Evolutionary conservation across 2,888 invertebrate species (phyloP).

Genomic region (Nomada fucata): DNA sequence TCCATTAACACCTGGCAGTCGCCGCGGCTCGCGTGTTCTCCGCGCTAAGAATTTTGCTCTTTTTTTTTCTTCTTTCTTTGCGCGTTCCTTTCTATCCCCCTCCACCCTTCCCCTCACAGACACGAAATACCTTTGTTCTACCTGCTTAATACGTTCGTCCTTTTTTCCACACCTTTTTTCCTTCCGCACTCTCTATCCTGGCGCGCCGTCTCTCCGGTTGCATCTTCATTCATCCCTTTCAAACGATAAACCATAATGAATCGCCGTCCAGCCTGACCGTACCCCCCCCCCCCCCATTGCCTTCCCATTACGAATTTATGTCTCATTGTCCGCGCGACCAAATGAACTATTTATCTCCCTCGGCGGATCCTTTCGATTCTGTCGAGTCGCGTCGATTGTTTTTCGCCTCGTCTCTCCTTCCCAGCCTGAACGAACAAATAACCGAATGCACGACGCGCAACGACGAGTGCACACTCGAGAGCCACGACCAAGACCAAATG

Average conservation of each 20-base stretch:
- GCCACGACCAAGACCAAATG: conserved; percentile 66
- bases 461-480: conserved; percentile 64
- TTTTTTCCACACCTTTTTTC: background rate
- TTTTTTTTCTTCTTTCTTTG: background rate
- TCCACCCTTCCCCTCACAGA: background rate
- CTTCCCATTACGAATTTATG: conserved; percentile 53
- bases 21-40: conserved; percentile 36
- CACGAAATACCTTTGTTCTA: conserved; percentile 52
- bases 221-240: conserved; percentile 41
- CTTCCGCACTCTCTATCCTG: background rate
- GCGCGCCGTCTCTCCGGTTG: conserved; percentile 11
- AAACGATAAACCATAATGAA: conserved; percentile 49
- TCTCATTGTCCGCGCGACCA: conserved; percentile 49
- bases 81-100: conserved; percentile 4
- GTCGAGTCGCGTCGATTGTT: conserved; percentile 61
- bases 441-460: conserved; percentile 47
- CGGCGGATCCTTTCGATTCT: conserved; percentile 58
- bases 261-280: conserved; percentile 22
- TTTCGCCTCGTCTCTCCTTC: conserved; percentile 60
- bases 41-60: conserved; percentile 24
- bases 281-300: background rate
- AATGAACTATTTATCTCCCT: conserved; percentile 56
- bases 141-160: conserved; percentile 31
- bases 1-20: conserved; percentile 45
- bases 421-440: conserved; percentile 65